Base-by-base conservation (phyloP, 2,797 vertebrate genomes). In the Sebastes variabilis region DNA sequence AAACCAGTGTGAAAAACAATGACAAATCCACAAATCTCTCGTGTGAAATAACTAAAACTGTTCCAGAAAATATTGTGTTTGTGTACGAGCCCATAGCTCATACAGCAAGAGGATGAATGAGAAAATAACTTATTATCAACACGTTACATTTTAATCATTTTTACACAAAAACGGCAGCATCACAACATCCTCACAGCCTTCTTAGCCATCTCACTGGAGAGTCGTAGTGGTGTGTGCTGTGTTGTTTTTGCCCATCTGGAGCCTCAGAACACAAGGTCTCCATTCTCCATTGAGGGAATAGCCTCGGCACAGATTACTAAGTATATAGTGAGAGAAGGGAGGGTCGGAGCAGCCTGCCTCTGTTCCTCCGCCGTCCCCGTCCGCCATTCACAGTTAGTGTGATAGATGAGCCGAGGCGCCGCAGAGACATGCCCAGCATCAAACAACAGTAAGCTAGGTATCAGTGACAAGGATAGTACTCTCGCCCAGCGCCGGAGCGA, bases 371-470 rank as follows among this genome's bases (percentile, higher is more conserved):
- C 75, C 66, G 46, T 77, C 82, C 88, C 87, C 24, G 16, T 87
- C 89, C 66, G 93, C 93, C 94, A 93, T 95, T 95, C 92, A 93
- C 89, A 90, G 81, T 93, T 92, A 88, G 90, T 82, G 93, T 96
- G 96, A 96, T 95, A 93, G 94, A 96, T 95, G 95, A 95, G 93
- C 80, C 56, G 27, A 75, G 80, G 84, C 78, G 77, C 83, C 59
- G 36, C 84, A 55, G 87, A 92, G 94, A 94, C 94, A 94, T 88
- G 93, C 84, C 77, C 81, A 69, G 92, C 89, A 94, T 95, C 92
- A 91, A 93, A 93, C 93, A 92, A 85, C 82, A 82, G 91, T 84
- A 75, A 80, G 81, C 79, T 54, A 86, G 86, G 88, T 91, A 87
- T 90, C 92, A 81, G 79, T 79, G 92, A 88, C 87, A 82, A 75